Percentiles rank a stretch among this genome's conserved stretches.
Conservation (phyloP, 2,888 invertebrate genomes). For the Melanargia galathea region DNA sequence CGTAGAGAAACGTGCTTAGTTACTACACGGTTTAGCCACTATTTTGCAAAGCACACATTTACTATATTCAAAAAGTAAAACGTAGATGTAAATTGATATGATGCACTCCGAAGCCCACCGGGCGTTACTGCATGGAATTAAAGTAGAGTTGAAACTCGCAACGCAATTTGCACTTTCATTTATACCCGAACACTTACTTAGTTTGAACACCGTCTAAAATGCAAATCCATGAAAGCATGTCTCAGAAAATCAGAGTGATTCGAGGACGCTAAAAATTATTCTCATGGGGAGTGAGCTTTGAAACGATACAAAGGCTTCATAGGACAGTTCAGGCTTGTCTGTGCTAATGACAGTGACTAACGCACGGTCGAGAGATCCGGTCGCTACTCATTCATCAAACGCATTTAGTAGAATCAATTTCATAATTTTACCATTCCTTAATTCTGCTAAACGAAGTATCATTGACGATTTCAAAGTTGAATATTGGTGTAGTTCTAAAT, state of each 20-base stretch:
- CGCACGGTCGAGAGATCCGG: slow-evolving; percentile 59
- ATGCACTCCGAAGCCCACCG: slow-evolving; percentile 77
- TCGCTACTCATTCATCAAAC: slow-evolving; percentile 65
- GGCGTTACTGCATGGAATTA: slow-evolving; percentile 73
- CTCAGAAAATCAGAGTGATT: slow-evolving; percentile 75
- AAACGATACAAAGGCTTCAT: slow-evolving; percentile 68
- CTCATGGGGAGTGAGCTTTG: slow-evolving; percentile 70
- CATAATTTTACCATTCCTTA: slow-evolving; percentile 19
- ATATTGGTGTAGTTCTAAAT: slow-evolving; percentile 20
- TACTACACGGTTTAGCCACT: slow-evolving; percentile 49
- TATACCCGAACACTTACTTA: slow-evolving; percentile 73
- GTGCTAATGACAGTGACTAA: slow-evolving; percentile 77
- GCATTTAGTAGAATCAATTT: slow-evolving; percentile 63
- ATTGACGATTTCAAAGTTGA: not conserved
- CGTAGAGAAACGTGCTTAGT: slow-evolving; percentile 34
- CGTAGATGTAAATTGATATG: slow-evolving; percentile 67
- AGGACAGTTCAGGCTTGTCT: slow-evolving; percentile 76
- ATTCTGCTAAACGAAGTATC: not conserved
- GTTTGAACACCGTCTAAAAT: slow-evolving; percentile 53
- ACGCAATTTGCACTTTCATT: slow-evolving; percentile 77
- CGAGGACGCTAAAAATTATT: slow-evolving; percentile 63
- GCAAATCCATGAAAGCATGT: slow-evolving; percentile 81
- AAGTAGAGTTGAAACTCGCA: slow-evolving; percentile 75
- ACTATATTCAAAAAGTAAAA: slow-evolving; percentile 23
- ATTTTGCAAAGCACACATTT: slow-evolving; percentile 42